Evolutionary conservation across 2,888 invertebrate species (phyloP).

Genomic region (Nowickia ferox): DNA sequence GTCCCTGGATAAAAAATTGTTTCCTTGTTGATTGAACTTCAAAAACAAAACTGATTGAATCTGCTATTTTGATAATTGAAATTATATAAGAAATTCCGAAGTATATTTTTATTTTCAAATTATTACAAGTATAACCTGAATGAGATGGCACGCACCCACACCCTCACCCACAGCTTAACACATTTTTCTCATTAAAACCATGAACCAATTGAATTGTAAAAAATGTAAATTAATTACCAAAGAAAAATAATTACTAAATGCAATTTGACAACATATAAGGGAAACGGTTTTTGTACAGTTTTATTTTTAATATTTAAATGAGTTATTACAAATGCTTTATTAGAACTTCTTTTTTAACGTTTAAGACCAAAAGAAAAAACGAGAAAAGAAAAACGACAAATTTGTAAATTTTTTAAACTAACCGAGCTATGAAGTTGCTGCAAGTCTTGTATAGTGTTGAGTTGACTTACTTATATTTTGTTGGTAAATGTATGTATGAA

Average conservation of each 20-base stretch:
- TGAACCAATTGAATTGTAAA: constrained; percentile 38
- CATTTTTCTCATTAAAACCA: neutral
- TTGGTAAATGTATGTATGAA: constrained; percentile 59
- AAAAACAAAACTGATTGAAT: too few relatives aligned
- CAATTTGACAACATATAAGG: constrained; percentile 61
- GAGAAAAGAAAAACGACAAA: constrained; percentile 68
- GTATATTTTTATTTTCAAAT: too few relatives aligned
- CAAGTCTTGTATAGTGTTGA: constrained; percentile 75
- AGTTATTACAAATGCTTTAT: constrained; percentile 67
- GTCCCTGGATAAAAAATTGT: too few relatives aligned
- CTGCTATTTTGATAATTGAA: too few relatives aligned
- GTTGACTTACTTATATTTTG: constrained; percentile 58
- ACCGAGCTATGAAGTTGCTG: constrained; percentile 83
- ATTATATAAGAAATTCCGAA: too few relatives aligned
- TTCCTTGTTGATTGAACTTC: too few relatives aligned
- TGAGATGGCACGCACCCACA: too few relatives aligned
- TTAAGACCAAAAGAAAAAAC: constrained; percentile 58
- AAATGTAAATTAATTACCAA: constrained; percentile 41
- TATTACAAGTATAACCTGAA: too few relatives aligned
- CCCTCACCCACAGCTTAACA: neutral
- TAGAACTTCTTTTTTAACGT: constrained; percentile 69
- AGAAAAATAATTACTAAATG: constrained; percentile 25
- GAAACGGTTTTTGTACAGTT: constrained; percentile 80
- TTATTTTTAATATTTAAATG: constrained; percentile 47
- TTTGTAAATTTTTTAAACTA: constrained; percentile 73